Evolutionary conservation across 2,113 vertebrate genomes (phyloP).

Genomic region (Leptobrachium ailaonicum): DNA sequence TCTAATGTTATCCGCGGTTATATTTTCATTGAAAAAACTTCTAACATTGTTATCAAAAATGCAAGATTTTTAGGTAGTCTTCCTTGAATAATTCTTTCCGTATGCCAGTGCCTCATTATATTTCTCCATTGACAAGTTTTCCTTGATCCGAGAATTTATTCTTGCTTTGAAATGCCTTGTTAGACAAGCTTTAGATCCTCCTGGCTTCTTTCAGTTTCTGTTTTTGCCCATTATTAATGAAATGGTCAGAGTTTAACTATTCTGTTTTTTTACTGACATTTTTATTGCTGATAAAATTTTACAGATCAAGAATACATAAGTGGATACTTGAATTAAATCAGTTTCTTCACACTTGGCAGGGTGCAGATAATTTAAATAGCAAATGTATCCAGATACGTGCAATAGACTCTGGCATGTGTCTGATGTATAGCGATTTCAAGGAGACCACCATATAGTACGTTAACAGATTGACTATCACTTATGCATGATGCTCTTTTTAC

Average conservation of each 20-base stretch:
- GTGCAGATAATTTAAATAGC: constrained; percentile 48
- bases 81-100: constrained; percentile 62
- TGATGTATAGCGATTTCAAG: constrained; percentile 21
- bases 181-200: constrained; percentile 62
- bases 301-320: constrained; percentile 12
- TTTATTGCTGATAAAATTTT: constrained; percentile 46
- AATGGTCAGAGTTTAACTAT: constrained; percentile 54
- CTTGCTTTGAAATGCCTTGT: constrained; percentile 64
- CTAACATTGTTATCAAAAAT: constrained; percentile 54
- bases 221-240: constrained; percentile 53
- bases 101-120: constrained; percentile 57
- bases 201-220: constrained; percentile 32
- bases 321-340: constrained; percentile 46
- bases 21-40: background rate
- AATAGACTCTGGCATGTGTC: constrained; percentile 51
- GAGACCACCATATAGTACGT: background rate
- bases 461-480: no score
- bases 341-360: constrained; percentile 48
- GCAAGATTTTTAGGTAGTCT: constrained; percentile 52
- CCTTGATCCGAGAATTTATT: constrained; percentile 59
- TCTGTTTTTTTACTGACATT: constrained; percentile 27
- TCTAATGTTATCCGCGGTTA: constrained; percentile 21
- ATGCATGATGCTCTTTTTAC: no score
- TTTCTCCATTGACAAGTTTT: constrained; percentile 61
- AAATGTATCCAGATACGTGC: constrained; percentile 37